Evolutionary conservation across 2,113 vertebrate species (phyloP).

Genomic region (Eleginops maclovinus): DNA sequence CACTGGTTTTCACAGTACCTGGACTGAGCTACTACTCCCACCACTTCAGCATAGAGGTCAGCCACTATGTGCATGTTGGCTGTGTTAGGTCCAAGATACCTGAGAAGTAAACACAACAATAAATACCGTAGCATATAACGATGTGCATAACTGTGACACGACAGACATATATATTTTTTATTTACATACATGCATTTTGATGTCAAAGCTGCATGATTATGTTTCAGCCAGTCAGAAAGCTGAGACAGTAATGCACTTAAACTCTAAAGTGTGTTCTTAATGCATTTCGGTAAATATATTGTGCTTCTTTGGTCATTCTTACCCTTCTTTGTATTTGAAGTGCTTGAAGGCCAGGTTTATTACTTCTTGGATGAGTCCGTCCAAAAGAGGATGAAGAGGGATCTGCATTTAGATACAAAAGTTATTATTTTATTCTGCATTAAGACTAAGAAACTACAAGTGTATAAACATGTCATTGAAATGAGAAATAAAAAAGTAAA

Average conservation of each 20-base stretch:
- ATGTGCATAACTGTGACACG: not conserved
- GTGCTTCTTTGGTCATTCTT: constrained; percentile 39
- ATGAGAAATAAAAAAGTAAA: no score
- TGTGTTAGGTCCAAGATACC: constrained; percentile 98
- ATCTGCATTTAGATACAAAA: constrained; percentile 84
- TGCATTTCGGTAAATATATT: not conserved
- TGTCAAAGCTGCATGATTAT: not conserved
- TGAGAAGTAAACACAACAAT: constrained; percentile 65
- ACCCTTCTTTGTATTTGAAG: constrained; percentile 99
- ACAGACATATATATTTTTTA: not conserved
- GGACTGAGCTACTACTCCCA: constrained; percentile 96
- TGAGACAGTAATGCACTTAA: not conserved
- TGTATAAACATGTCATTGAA: no score
- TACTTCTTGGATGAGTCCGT: constrained; percentile 97
- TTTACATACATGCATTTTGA: not conserved
- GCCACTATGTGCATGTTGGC: constrained; percentile 99
- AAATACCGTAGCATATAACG: not conserved
- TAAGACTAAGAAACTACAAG: no score
- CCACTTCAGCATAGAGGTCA: constrained; percentile 97
- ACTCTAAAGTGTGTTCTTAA: not conserved
- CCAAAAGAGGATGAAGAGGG: constrained; percentile 96
- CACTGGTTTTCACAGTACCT: constrained; percentile 83
- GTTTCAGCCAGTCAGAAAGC: not conserved
- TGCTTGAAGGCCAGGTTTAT: constrained; percentile 98
- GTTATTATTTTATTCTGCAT: not conserved